A percentile compares a stretch with the other conserved stretches of the same genome.
phyloP scores from a whole-genome alignment of 30 jellyfish, hydroid and myxozoan genomes.

The Aurelia aurita complex sp. Pacific region DNA sequence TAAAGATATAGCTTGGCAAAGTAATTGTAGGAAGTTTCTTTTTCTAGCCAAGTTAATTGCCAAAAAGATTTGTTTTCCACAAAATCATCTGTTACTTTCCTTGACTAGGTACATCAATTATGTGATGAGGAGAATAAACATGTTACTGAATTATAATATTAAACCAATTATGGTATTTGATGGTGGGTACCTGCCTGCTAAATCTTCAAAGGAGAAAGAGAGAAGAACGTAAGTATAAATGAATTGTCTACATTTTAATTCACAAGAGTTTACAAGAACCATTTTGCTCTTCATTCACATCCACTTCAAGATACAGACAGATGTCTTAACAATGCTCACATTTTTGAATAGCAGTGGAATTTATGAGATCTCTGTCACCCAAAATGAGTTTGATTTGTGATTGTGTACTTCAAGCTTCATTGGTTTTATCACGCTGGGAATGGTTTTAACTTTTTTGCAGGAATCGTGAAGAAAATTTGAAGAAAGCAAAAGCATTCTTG shows the following conservation, averaged over 20 bases:
- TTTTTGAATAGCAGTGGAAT: too few relatives aligned
- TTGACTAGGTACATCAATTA: conserved; percentile 75
- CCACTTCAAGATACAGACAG: not conserved
- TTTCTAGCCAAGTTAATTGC: too few relatives aligned
- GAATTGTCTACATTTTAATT: not conserved
- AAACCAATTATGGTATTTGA: conserved; percentile 99
- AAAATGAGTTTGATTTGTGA: too few relatives aligned
- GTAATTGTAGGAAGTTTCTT: too few relatives aligned
- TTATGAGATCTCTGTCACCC: too few relatives aligned
- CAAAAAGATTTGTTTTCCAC: too few relatives aligned
- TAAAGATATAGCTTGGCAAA: too few relatives aligned
- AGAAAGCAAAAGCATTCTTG: conserved; percentile 85
- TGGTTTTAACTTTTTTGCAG: too few relatives aligned
- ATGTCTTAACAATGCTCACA: too few relatives aligned
- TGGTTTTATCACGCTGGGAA: too few relatives aligned
- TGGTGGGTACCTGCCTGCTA: conserved; percentile 99
- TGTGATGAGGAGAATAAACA: conserved; percentile 83
- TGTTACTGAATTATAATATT: conserved; percentile 80
- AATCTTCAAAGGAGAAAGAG: conserved; percentile 92
- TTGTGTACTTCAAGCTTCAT: too few relatives aligned
- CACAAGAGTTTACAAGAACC: not conserved
- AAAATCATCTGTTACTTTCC: too few relatives aligned
- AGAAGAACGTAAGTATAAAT: conserved; percentile 81
- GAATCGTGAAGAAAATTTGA: conserved; percentile 67
- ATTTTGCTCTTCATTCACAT: not conserved